Evolutionary conservation across 2,888 invertebrate genomes (phyloP).

Genomic region (Drosophila acutilabella): DNA sequence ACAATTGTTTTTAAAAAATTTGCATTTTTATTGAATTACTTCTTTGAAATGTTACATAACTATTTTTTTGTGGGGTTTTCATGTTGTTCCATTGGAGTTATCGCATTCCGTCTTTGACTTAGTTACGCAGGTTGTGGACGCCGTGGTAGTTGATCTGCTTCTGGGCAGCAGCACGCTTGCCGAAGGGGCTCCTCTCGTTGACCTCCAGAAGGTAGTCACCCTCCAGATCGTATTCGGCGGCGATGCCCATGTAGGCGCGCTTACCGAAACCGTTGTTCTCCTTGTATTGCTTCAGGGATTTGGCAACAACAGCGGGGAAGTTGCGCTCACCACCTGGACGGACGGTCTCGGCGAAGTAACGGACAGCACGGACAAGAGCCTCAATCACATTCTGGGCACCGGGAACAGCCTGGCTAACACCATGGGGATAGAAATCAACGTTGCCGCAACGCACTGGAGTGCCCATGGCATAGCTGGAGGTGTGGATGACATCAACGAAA

Average conservation of each 20-base stretch:
- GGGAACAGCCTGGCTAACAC: constrained; percentile 71
- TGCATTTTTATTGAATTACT: neutral
- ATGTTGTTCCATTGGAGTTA: neutral
- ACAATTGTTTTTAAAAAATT: neutral
- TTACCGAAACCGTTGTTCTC: constrained; percentile 75
- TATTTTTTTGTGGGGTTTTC: constrained; percentile 19
- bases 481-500: constrained; percentile 83
- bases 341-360: constrained; percentile 84
- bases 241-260: constrained; percentile 82
- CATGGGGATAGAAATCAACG: constrained; percentile 84
- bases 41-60: constrained; percentile 1
- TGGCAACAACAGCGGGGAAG: constrained; percentile 83
- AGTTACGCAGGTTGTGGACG: constrained; percentile 45
- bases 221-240: constrained; percentile 70
- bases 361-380: constrained; percentile 78
- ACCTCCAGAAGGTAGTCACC: constrained; percentile 83
- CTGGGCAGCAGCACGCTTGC: constrained; percentile 73
- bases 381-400: constrained; percentile 81
- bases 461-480: constrained; percentile 81
- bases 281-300: constrained; percentile 80
- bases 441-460: constrained; percentile 73
- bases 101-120: constrained; percentile 15
- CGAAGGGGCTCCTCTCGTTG: constrained; percentile 81
- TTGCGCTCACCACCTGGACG: constrained; percentile 81
- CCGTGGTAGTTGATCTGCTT: constrained; percentile 73